Percentiles rank a stretch among this genome's conserved stretches.
These are phyloP conservation scores for Enhydra lutris DNA, from an alignment of 2,113 vertebrate genomes.

Conservation along the genomic window DNA sequence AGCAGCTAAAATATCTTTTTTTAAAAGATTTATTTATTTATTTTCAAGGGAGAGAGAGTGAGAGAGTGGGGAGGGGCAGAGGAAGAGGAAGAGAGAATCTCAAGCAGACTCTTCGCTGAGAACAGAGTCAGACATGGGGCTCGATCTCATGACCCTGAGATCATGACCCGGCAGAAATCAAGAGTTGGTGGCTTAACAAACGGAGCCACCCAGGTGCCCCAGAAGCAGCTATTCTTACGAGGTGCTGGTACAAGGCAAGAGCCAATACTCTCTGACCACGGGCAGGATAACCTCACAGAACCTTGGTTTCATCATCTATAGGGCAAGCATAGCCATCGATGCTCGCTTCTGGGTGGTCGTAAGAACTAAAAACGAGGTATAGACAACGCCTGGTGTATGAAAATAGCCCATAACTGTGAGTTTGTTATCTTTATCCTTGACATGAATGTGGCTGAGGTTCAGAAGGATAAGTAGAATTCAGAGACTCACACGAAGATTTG, in stretches of 20 bases:
- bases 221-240: no score
- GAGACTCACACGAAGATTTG: not conserved
- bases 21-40: not conserved
- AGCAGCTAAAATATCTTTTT: not conserved
- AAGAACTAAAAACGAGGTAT: not conserved
- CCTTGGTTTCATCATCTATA: not conserved
- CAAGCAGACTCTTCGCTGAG: not conserved
- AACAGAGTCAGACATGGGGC: not conserved
- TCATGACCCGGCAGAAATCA: not conserved
- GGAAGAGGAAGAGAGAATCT: not conserved
- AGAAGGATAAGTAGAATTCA: not conserved
- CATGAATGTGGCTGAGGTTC: no score
- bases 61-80: not conserved
- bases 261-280: accelerated
- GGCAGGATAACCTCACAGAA: not conserved
- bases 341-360: not conserved
- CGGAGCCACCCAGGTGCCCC: not conserved
- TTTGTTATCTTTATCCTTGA: not conserved
- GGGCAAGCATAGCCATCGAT: not conserved
- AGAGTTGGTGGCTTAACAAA: not conserved
- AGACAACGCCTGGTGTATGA: accelerated
- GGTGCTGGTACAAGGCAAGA: not conserved
- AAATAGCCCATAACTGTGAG: not conserved
- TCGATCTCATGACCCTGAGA: not conserved
- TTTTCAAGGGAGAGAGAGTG: not conserved